These are phyloP conservation scores for Pleuronectes platessa DNA, from an alignment of 2,113 vertebrate genomes.

Conservation along the genomic window DNA sequence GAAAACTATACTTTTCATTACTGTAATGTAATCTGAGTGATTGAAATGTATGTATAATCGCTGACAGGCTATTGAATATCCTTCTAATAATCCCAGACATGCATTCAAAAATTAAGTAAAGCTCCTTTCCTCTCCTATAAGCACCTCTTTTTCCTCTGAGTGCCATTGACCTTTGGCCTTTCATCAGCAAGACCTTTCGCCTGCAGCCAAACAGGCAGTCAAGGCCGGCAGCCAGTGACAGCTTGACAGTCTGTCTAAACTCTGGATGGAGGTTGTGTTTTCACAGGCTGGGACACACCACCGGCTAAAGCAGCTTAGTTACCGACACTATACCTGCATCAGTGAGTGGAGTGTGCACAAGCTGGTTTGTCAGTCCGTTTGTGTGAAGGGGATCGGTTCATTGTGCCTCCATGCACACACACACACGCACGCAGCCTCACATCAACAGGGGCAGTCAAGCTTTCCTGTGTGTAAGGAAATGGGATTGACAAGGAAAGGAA, in stretches of 20 bases:
- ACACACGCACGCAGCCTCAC: slow-evolving; percentile 42
- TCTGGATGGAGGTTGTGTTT: slow-evolving; percentile 71
- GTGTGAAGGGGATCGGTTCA: slow-evolving; percentile 19
- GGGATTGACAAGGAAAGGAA: slow-evolving; percentile 64
- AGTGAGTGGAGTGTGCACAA: background rate
- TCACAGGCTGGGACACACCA: slow-evolving; percentile 52
- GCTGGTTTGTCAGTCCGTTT: slow-evolving; percentile 11
- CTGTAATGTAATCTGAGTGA: too few species aligned
- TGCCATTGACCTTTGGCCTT: slow-evolving; percentile 65
- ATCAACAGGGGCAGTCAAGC: slow-evolving; percentile 54
- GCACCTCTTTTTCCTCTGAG: slow-evolving; percentile 48
- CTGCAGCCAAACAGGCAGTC: slow-evolving; percentile 60
- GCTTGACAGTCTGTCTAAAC: slow-evolving; percentile 79
- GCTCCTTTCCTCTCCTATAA: slow-evolving; percentile 20
- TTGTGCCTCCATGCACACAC: slow-evolving; percentile 17
- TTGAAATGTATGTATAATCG: too few species aligned
- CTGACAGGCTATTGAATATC: slow-evolving; percentile 6
- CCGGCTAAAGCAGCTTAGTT: slow-evolving; percentile 55
- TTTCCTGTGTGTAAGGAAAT: slow-evolving; percentile 63
- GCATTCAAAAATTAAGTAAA: slow-evolving; percentile 35
- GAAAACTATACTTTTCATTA: too few species aligned
- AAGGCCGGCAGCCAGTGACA: slow-evolving; percentile 66
- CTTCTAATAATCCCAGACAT: slow-evolving; percentile 25
- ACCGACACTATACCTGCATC: slow-evolving; percentile 37
- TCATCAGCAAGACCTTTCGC: slow-evolving; percentile 54